A percentile compares a stretch with the other conserved stretches of the same genome.
Conservation (phyloP, 2,888 invertebrate genomes). For the Torymus aiolomorphi region DNA sequence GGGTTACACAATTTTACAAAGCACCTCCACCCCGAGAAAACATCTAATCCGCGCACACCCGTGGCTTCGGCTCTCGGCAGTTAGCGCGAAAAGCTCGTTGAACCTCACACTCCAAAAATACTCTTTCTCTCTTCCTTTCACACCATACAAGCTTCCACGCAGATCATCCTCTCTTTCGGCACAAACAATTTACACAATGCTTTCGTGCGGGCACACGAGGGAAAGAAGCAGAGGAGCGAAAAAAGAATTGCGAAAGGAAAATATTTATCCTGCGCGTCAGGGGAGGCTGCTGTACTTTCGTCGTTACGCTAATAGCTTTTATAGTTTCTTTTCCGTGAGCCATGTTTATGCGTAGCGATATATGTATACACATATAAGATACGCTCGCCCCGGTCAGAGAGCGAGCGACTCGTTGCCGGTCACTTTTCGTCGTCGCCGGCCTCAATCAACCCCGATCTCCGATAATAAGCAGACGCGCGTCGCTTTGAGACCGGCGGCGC, state of each 20-base stretch:
- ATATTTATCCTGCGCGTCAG: conserved; percentile 22
- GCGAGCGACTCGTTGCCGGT: background rate
- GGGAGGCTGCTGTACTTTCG: background rate
- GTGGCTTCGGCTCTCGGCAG: no score
- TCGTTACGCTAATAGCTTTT: conserved; percentile 38
- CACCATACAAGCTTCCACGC: background rate
- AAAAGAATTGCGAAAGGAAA: conserved; percentile 30
- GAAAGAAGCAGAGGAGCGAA: conserved; percentile 20
- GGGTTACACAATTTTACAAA: no score
- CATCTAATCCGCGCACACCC: no score
- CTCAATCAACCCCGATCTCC: conserved; percentile 29
- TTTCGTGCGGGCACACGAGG: background rate
- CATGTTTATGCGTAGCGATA: background rate
- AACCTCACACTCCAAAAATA: no score
- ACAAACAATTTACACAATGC: conserved; percentile 30
- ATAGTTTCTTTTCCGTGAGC: conserved; percentile 22
- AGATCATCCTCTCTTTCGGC: background rate
- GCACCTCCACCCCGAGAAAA: no score
- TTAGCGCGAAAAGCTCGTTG: no score
- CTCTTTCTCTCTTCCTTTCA: no score
- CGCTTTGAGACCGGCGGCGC: background rate
- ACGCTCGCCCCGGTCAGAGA: background rate
- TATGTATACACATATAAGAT: no score
- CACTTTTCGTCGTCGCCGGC: conserved; percentile 21
- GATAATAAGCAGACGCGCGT: conserved; percentile 28